A percentile compares a stretch with the other conserved stretches of the same genome.
These are phyloP conservation scores for Fabriciana adippe DNA, from an alignment of 2,888 invertebrate species.

Conservation along the genomic window DNA sequence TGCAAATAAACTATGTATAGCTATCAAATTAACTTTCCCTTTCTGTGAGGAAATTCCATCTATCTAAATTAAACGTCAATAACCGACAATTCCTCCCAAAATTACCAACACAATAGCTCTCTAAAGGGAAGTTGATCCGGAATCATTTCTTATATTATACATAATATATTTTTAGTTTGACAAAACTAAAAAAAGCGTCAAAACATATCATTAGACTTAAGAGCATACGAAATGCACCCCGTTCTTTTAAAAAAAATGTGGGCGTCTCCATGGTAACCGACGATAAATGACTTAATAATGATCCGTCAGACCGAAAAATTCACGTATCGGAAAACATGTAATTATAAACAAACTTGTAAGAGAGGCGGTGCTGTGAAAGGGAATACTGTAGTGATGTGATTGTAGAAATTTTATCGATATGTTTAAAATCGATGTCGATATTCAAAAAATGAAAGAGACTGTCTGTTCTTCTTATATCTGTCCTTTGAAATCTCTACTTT, in stretches of 20 bases:
- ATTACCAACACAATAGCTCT: conserved; percentile 32
- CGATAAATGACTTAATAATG: conserved; percentile 73
- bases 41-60: conserved; percentile 17
- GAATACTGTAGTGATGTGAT: conserved; percentile 44
- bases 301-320: conserved; percentile 64
- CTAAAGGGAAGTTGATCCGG: conserved; percentile 23
- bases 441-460: not conserved
- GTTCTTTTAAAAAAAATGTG: conserved; percentile 51
- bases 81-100: conserved; percentile 19
- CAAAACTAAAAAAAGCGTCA: conserved; percentile 48
- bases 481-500: too few species aligned
- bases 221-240: conserved; percentile 55
- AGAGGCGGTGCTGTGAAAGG: conserved; percentile 44
- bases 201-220: conserved; percentile 55
- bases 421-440: conserved; percentile 12
- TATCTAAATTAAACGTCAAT: conserved; percentile 36
- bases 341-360: conserved; percentile 63
- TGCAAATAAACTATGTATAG: not conserved
- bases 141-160: conserved; percentile 28
- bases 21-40: not conserved
- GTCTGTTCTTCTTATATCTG: too few species aligned
- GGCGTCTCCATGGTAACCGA: conserved; percentile 71
- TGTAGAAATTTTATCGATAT: not conserved
- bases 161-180: conserved; percentile 19
- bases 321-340: conserved; percentile 72